Conservation (phyloP, 2,113 vertebrate species). For the Panthera leo region DNA sequence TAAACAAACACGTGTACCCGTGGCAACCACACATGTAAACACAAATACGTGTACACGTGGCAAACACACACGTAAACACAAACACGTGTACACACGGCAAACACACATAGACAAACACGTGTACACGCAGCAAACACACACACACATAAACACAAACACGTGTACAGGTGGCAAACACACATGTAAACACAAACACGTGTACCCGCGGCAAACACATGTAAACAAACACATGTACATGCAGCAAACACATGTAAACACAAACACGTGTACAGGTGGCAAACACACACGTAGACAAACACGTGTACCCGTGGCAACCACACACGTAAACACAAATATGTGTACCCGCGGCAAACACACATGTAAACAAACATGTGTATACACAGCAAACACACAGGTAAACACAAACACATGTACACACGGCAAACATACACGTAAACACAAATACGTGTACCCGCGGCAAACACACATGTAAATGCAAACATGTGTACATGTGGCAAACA, state of each 20-base stretch:
- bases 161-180: no score
- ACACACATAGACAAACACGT: background rate
- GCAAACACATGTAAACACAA: background rate
- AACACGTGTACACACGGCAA: background rate
- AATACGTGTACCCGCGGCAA: accelerated
- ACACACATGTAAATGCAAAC: no score
- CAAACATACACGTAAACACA: background rate
- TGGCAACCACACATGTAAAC: no score
- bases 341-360: background rate
- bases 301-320: accelerated
- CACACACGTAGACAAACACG: background rate
- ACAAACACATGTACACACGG: no score
- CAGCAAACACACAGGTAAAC: no score
- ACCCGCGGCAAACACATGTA: background rate
- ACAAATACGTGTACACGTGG: accelerated
- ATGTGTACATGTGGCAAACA: no score
- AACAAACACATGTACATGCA: no score
- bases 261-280: no score
- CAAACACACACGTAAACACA: no score
- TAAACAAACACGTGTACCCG: background rate
- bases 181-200: background rate
- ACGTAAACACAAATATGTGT: background rate
- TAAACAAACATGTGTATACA: background rate
- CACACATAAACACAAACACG: background rate
- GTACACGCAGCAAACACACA: no score